Evolutionary conservation across 2,797 vertebrate genomes (phyloP).

Genomic region (Parauchenoglanis ngamensis): DNA sequence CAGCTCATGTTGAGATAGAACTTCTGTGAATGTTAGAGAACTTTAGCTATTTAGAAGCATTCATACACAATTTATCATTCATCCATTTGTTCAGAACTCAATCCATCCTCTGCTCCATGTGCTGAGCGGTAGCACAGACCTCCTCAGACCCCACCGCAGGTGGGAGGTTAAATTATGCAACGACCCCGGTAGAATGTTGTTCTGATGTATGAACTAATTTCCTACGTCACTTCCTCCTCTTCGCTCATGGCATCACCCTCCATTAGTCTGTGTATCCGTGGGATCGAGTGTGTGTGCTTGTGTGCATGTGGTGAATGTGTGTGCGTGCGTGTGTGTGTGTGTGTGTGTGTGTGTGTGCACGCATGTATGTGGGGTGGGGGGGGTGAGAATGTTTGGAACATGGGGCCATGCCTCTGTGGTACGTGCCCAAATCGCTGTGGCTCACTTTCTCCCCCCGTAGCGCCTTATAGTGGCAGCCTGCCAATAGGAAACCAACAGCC

Average conservation of each 20-base stretch:
- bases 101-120: slow-evolving; percentile 52
- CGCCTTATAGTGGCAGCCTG: slow-evolving; percentile 88
- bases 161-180: slow-evolving; percentile 81
- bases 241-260: slow-evolving; percentile 63
- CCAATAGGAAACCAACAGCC: slow-evolving; percentile 83
- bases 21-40: slow-evolving; percentile 56
- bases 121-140: slow-evolving; percentile 70
- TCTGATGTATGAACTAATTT: slow-evolving; percentile 78
- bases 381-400: slow-evolving; percentile 75
- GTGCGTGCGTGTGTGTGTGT: slow-evolving; percentile 33
- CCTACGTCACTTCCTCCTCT: slow-evolving; percentile 74
- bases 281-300: slow-evolving; percentile 27
- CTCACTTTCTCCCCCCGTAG: slow-evolving; percentile 84
- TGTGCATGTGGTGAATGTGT: slow-evolving; percentile 32
- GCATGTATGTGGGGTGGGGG: slow-evolving; percentile 59
- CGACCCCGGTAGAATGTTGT: slow-evolving; percentile 83
- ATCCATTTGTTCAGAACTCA: slow-evolving; percentile 44
- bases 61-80: slow-evolving; percentile 52
- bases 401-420: slow-evolving; percentile 75
- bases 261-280: slow-evolving; percentile 51
- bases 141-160: slow-evolving; percentile 72
- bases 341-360: slow-evolving; percentile 27
- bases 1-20: slow-evolving; percentile 54
- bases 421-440: slow-evolving; percentile 74
- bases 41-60: slow-evolving; percentile 48